A percentile compares a stretch with the other conserved stretches of the same genome.
Conservation (phyloP, 2,113 vertebrate species). For the Alouatta palliata region DNA sequence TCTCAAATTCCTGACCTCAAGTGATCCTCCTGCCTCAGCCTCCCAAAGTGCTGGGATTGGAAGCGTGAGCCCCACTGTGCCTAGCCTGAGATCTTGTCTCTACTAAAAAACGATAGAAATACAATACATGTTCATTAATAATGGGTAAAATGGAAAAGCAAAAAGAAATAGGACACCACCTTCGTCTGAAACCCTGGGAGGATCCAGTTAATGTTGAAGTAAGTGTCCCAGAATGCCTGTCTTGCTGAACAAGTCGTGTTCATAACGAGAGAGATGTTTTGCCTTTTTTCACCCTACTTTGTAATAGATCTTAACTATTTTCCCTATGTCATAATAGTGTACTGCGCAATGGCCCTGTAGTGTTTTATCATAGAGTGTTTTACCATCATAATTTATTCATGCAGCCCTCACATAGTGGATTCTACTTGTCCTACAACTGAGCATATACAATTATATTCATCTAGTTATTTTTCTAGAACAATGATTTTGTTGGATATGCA, state of each 20-base stretch:
- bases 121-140: neutral
- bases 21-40: too few species aligned
- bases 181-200: neutral
- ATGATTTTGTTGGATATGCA: neutral
- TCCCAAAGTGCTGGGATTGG: too few species aligned
- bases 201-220: neutral
- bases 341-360: neutral
- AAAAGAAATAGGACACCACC: neutral
- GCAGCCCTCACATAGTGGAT: neutral
- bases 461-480: conserved; percentile 15
- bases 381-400: conserved; percentile 8
- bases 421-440: neutral
- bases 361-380: conserved; percentile 16
- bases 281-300: neutral
- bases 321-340: neutral
- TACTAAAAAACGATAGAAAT: too few species aligned
- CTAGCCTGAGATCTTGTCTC: too few species aligned
- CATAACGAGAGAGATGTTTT: neutral
- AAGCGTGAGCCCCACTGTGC: too few species aligned
- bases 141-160: neutral
- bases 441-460: neutral
- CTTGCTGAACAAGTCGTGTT: neutral
- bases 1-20: too few species aligned
- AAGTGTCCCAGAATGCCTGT: neutral
- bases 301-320: neutral